phyloP scores from a whole-genome alignment of 2,113 vertebrate species.

The Crocuta crocuta region DNA sequence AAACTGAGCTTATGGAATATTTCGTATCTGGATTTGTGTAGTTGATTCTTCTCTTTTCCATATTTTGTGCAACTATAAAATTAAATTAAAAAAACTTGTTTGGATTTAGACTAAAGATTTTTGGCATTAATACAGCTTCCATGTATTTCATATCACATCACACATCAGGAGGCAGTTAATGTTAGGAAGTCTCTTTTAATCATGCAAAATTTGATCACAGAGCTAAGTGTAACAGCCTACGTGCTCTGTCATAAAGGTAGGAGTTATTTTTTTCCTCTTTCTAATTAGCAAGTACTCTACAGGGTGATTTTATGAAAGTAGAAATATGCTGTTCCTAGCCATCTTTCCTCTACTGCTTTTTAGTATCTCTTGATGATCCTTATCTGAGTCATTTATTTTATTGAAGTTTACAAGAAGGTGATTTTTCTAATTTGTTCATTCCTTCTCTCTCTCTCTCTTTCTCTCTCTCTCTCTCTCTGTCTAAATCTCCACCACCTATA shows the following conservation, averaged over 20 bases:
- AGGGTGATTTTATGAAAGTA: not conserved
- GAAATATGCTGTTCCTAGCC: not conserved
- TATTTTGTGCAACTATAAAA: not conserved
- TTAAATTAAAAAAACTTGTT: not conserved
- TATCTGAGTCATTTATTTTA: not conserved
- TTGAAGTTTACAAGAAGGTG: not conserved
- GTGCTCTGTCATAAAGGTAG: rapidly evolving
- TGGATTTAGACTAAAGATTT: not conserved
- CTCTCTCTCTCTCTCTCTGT: not conserved
- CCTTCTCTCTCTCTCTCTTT: not conserved
- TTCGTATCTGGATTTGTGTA: not conserved
- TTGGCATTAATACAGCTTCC: not conserved
- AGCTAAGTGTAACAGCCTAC: not conserved
- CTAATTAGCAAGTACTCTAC: not conserved
- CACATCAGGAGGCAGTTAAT: not conserved
- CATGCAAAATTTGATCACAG: not conserved
- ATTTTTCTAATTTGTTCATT: not conserved
- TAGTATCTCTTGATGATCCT: not conserved
- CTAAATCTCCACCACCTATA: not conserved
- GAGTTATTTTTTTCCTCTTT: not conserved
- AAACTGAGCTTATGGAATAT: not conserved
- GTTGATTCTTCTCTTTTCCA: not conserved
- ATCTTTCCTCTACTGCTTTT: not conserved
- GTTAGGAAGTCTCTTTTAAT: not conserved
- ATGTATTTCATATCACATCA: not conserved